A percentile compares a stretch with the other conserved stretches of the same genome.
These are phyloP conservation scores for Drosophila leontia DNA, from an alignment of 1,140 invertebrate species.

Conservation along the genomic window DNA sequence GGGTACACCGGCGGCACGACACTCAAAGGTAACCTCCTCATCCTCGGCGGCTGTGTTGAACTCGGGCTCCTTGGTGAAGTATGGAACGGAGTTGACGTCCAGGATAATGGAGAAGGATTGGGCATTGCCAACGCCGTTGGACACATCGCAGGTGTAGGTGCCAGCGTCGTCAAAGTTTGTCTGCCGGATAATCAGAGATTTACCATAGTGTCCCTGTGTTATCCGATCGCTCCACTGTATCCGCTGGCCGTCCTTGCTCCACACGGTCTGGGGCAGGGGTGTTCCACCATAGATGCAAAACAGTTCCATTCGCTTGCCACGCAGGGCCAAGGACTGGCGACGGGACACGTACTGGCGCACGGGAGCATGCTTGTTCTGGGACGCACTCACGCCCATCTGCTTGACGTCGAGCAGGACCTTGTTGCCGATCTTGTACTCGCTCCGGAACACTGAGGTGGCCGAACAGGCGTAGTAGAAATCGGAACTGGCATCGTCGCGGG, in stretches of 20 bases:
- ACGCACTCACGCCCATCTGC: slow-evolving; percentile 90
- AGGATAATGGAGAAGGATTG: slow-evolving; percentile 94
- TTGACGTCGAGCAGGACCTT: slow-evolving; percentile 92
- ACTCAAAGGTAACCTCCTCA: slow-evolving; percentile 94
- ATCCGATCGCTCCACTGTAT: slow-evolving; percentile 90
- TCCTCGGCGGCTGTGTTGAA: slow-evolving; percentile 95
- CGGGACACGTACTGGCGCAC: slow-evolving; percentile 93
- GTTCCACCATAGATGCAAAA: slow-evolving; percentile 97
- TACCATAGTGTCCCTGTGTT: slow-evolving; percentile 95
- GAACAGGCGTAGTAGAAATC: slow-evolving; percentile 95
- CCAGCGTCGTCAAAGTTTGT: slow-evolving; percentile 95
- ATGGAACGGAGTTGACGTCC: slow-evolving; percentile 93
- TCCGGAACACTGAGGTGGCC: slow-evolving; percentile 93
- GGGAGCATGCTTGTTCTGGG: slow-evolving; percentile 91
- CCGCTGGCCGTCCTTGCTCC: slow-evolving; percentile 91
- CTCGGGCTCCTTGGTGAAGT: slow-evolving; percentile 96
- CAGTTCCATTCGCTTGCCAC: slow-evolving; percentile 92
- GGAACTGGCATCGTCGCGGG: slow-evolving; percentile 91
- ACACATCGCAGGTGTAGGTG: slow-evolving; percentile 95
- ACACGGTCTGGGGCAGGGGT: slow-evolving; percentile 92
- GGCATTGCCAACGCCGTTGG: slow-evolving; percentile 94
- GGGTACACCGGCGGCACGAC: slow-evolving; percentile 94
- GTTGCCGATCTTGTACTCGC: slow-evolving; percentile 96
- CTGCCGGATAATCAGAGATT: slow-evolving; percentile 94
- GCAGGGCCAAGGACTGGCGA: slow-evolving; percentile 93